These are phyloP conservation scores for Dolichopus griseipennis DNA, from an alignment of 2,888 invertebrate genomes.

Conservation along the genomic window DNA sequence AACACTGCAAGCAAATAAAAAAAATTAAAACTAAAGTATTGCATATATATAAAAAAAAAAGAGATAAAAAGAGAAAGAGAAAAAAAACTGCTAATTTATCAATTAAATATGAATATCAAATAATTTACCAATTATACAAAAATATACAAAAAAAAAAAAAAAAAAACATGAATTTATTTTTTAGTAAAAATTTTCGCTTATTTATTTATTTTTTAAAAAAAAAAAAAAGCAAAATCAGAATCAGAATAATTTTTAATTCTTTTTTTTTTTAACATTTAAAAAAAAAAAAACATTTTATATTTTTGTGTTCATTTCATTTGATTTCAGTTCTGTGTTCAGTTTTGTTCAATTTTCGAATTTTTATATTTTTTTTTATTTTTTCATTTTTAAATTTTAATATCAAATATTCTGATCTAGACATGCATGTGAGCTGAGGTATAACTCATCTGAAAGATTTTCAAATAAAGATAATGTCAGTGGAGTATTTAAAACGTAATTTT, in stretches of 20 bases:
- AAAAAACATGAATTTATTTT: background rate
- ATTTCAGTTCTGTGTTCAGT: background rate
- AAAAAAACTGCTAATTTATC: slow-evolving; percentile 2
- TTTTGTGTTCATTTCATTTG: background rate
- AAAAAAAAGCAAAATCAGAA: background rate
- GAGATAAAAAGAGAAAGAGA: too few relatives aligned
- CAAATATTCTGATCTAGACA: slow-evolving; percentile 30
- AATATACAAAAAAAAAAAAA: background rate
- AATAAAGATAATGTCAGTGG: slow-evolving; percentile 42
- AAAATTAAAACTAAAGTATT: background rate
- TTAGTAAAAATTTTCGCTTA: background rate
- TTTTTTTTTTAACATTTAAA: background rate
- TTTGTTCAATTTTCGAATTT: background rate
- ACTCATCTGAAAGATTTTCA: slow-evolving; percentile 35
- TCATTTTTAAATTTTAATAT: background rate
- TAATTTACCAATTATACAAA: background rate
- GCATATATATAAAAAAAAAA: too few relatives aligned
- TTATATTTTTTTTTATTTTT: background rate
- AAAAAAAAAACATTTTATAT: background rate
- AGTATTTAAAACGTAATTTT: slow-evolving; percentile 45
- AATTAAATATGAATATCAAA: background rate
- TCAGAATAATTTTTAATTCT: background rate
- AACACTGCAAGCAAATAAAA: slow-evolving; percentile 11
- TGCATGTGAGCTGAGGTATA: slow-evolving; percentile 27
- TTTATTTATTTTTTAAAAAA: background rate